These are phyloP conservation scores for Herpetotheres cachinnans DNA, from an alignment of 2,113 vertebrate genomes.

Conservation along the genomic window DNA sequence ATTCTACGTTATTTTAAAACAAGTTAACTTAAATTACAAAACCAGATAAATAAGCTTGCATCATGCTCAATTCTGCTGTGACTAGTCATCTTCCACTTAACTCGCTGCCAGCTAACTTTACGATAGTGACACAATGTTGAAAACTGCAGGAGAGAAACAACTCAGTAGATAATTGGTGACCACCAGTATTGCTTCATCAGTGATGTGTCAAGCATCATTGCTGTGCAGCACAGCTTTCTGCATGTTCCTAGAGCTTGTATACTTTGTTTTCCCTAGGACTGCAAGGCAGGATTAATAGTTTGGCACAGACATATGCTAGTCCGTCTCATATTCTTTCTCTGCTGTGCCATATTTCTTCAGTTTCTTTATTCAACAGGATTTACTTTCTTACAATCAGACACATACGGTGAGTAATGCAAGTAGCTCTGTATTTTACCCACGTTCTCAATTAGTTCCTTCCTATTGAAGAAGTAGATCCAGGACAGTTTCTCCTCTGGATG, in stretches of 20 bases:
- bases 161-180: not conserved
- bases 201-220: not conserved
- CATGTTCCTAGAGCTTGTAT: not conserved
- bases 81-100: not conserved
- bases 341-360: not conserved
- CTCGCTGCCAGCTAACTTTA: not conserved
- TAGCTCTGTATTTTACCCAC: constrained; percentile 29
- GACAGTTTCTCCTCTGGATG: constrained; percentile 43
- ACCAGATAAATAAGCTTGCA: not conserved
- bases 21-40: not conserved
- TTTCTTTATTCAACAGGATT: not conserved
- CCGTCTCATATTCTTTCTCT: not conserved
- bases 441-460: constrained; percentile 49
- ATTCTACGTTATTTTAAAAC: not conserved
- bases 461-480: constrained; percentile 31
- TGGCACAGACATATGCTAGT: not conserved
- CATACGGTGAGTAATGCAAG: not conserved
- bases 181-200: not conserved
- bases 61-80: not conserved
- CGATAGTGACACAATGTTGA: not conserved
- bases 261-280: not conserved
- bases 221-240: not conserved
- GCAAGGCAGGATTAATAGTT: not conserved
- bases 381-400: not conserved
- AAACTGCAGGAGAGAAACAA: not conserved